Conservation (phyloP, 2,888 invertebrate genomes). For the Lypha dubia region DNA sequence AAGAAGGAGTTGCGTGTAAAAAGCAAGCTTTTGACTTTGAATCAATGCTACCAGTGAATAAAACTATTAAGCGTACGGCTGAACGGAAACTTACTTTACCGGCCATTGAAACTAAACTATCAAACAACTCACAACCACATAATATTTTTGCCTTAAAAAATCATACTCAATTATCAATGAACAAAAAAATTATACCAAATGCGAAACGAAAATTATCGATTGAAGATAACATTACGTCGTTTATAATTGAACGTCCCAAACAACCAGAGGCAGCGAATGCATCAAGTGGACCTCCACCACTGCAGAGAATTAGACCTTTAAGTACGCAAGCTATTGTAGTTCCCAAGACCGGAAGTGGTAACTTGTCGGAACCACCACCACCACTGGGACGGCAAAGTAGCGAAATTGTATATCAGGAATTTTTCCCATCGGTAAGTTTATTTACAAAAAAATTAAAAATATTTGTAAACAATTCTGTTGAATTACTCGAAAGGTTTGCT, state of each 20-base stretch:
- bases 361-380: conserved; percentile 20
- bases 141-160: conserved; percentile 39
- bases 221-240: conserved; percentile 78
- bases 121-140: conserved; percentile 25
- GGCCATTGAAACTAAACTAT: conserved; percentile 52
- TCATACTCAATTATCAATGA: conserved; percentile 42
- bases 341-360: conserved; percentile 12
- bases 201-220: conserved; percentile 76
- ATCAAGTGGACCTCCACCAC: conserved; percentile 31
- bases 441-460: no score
- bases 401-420: conserved; percentile 44
- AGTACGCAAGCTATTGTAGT: conserved; percentile 20
- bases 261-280: conserved; percentile 39
- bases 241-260: conserved; percentile 75
- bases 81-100: conserved; percentile 66
- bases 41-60: conserved; percentile 36
- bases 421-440: conserved; percentile 57
- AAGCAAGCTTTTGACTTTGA: conserved; percentile 63
- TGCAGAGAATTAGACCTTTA: conserved; percentile 47
- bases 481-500: neutral
- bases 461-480: neutral
- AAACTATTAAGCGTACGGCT: conserved; percentile 52
- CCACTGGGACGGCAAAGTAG: conserved; percentile 36
- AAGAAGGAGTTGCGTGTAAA: conserved; percentile 48
- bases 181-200: conserved; percentile 61